Conservation (phyloP, 2,888 invertebrate species). For the Seira sanloemensis region DNA sequence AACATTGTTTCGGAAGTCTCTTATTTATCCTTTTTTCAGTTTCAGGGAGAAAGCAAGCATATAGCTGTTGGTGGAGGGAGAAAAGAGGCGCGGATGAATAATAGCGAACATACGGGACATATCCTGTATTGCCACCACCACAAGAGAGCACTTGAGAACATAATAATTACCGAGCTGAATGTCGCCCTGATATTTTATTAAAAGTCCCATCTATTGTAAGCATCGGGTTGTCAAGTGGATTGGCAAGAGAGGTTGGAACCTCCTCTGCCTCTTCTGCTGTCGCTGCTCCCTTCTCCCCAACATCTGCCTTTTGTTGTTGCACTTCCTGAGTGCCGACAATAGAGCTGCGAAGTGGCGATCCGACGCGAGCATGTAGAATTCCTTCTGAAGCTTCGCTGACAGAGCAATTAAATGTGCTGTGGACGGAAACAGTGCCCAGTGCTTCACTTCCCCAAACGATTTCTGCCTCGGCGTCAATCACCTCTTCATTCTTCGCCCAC, state of each 20-base stretch:
- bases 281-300: slow-evolving; percentile 1
- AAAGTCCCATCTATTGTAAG: slow-evolving; percentile 69
- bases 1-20: too few relatives aligned
- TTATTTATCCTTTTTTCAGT: too few relatives aligned
- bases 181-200: slow-evolving; percentile 70
- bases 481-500: slow-evolving; percentile 60
- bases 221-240: slow-evolving; percentile 60
- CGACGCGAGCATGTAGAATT: slow-evolving; percentile 39
- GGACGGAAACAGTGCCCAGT: slow-evolving; percentile 58
- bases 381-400: slow-evolving; percentile 52
- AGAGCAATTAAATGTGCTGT: slow-evolving; percentile 72
- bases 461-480: slow-evolving; percentile 66
- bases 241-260: slow-evolving; percentile 32
- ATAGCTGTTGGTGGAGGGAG: not conserved
- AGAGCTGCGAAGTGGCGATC: slow-evolving; percentile 24
- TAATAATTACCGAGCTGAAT: slow-evolving; percentile 72
- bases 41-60: too few relatives aligned
- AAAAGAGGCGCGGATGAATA: not conserved
- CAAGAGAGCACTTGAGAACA: slow-evolving; percentile 46
- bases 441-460: slow-evolving; percentile 70
- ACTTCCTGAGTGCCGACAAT: slow-evolving; percentile 27
- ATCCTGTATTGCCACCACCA: not conserved
- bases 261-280: slow-evolving; percentile 2
- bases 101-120: not conserved
- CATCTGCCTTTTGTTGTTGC: slow-evolving; percentile 21